Evolutionary conservation across 2,113 vertebrate species (phyloP).

Genomic region (Sylvilagus bachmani): DNA sequence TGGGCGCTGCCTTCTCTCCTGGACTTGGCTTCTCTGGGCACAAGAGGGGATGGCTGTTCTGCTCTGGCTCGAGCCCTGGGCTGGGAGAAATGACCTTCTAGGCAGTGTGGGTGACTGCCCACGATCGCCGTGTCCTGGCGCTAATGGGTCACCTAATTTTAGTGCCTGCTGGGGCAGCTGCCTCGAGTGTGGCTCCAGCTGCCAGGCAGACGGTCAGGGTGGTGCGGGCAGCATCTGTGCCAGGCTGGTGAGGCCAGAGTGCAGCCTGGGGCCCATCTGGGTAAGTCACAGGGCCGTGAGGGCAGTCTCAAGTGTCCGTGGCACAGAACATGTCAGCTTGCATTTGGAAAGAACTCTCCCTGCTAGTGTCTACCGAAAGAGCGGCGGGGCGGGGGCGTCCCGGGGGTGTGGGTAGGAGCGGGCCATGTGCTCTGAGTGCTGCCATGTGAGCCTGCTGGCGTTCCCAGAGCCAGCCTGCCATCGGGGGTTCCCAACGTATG

Average conservation of each 20-base stretch:
- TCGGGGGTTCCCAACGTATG: background rate
- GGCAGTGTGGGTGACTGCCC: background rate
- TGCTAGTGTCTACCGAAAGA: background rate
- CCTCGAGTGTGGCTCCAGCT: conserved; percentile 39
- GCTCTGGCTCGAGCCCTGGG: background rate
- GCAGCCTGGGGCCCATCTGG: conserved; percentile 2
- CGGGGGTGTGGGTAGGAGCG: background rate
- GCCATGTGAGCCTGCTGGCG: background rate
- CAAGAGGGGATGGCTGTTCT: background rate
- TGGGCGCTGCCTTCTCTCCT: background rate
- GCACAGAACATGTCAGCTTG: conserved; percentile 52
- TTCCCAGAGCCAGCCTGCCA: background rate
- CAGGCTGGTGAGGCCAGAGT: conserved; percentile 66
- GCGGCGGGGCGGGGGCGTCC: background rate
- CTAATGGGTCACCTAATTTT: conserved; percentile 82
- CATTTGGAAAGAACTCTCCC: conserved; percentile 61
- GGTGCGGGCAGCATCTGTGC: conserved; percentile 6
- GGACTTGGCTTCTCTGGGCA: background rate
- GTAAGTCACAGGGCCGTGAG: background rate
- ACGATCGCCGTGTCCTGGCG: conserved; percentile 58
- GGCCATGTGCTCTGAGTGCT: no score
- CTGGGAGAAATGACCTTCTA: background rate
- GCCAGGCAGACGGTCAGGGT: conserved; percentile 32
- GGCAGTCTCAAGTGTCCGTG: conserved; percentile 56
- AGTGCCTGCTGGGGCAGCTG: conserved; percentile 71